A percentile compares a stretch with the other conserved stretches of the same genome.
Conservation (phyloP, 1,140 invertebrate genomes). For the Musca domestica region DNA sequence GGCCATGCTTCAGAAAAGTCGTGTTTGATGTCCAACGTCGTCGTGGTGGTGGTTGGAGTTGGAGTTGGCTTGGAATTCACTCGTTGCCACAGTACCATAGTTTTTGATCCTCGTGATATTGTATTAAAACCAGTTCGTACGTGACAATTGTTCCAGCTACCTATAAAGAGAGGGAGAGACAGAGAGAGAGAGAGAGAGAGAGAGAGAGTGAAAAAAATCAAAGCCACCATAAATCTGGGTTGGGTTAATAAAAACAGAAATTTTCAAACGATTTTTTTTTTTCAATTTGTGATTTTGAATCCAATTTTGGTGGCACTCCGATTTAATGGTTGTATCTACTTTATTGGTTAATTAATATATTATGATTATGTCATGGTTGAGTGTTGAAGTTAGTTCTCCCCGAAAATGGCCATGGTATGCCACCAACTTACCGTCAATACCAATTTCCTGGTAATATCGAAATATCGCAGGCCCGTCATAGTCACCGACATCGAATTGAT, state of each 20-base stretch:
- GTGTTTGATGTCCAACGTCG: no score
- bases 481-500: slow-evolving; percentile 59
- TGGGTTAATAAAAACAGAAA: not conserved
- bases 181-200: no score
- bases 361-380: not conserved
- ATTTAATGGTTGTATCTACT: not conserved
- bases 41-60: no score
- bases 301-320: not conserved
- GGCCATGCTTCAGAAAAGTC: no score
- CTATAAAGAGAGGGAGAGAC: slow-evolving; percentile 17
- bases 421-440: slow-evolving; percentile 53
- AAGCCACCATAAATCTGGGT: not conserved
- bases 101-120: slow-evolving; percentile 48
- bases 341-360: not conserved
- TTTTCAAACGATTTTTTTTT: no score
- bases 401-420: not conserved
- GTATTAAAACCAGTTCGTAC: slow-evolving; percentile 63
- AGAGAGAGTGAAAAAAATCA: no score
- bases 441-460: slow-evolving; percentile 62
- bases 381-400: not conserved
- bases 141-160: slow-evolving; percentile 64
- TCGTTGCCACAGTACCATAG: slow-evolving; percentile 34
- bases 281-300: no score
- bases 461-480: slow-evolving; percentile 63
- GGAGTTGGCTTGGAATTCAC: not conserved